phyloP scores from a whole-genome alignment of 2,888 invertebrate genomes.

The Thymelicus acteon region DNA sequence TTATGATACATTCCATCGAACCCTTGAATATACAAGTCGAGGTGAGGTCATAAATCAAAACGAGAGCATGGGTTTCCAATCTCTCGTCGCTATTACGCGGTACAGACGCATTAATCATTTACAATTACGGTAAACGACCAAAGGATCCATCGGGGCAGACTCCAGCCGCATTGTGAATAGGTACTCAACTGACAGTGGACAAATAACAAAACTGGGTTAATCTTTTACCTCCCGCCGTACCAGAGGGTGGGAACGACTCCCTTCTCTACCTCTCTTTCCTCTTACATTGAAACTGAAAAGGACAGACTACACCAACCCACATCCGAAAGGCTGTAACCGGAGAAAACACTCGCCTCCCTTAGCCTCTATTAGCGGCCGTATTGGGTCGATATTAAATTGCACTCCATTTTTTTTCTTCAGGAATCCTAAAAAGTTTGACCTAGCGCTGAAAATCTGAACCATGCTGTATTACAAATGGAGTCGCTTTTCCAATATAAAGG shows the following conservation, averaged over 20 bases:
- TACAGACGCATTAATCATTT: slow-evolving; percentile 81
- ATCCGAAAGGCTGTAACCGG: slow-evolving; percentile 60
- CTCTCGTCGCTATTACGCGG: slow-evolving; percentile 72
- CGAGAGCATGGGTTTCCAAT: slow-evolving; percentile 69
- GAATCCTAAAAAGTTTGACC: slow-evolving; percentile 77
- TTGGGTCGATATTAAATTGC: slow-evolving; percentile 58
- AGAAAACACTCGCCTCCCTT: slow-evolving; percentile 45
- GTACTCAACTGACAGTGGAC: slow-evolving; percentile 84
- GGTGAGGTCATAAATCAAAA: slow-evolving; percentile 72
- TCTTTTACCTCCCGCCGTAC: slow-evolving; percentile 80
- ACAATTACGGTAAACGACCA: slow-evolving; percentile 82
- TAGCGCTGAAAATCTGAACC: slow-evolving; percentile 66
- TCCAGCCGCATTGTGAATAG: slow-evolving; percentile 81
- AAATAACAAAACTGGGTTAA: slow-evolving; percentile 85
- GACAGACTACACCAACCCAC: slow-evolving; percentile 56
- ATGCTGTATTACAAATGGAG: slow-evolving; percentile 61
- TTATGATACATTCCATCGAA: slow-evolving; percentile 32
- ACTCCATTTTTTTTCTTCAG: slow-evolving; percentile 68
- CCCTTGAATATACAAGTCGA: slow-evolving; percentile 29
- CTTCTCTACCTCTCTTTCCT: slow-evolving; percentile 65
- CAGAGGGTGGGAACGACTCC: slow-evolving; percentile 71
- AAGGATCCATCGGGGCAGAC: slow-evolving; percentile 75
- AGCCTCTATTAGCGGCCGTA: slow-evolving; percentile 50
- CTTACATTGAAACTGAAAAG: slow-evolving; percentile 65
- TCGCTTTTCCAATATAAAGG: slow-evolving; percentile 57